phyloP scores from a whole-genome alignment of 2,113 vertebrate species.

The Chinchilla lanigera region DNA sequence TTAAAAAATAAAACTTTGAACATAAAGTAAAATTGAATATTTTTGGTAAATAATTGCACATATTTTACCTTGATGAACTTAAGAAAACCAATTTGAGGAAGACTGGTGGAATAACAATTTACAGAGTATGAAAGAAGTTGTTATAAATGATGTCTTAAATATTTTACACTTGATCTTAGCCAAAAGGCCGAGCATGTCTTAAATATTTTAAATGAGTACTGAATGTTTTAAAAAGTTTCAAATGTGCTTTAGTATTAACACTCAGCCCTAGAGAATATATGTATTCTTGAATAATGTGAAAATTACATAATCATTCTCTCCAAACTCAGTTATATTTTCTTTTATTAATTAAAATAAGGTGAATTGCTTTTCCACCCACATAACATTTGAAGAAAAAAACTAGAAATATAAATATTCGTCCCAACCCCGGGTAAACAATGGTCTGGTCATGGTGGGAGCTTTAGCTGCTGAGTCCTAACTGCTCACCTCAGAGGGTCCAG shows the following conservation, averaged over 20 bases:
- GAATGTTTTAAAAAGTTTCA: background rate
- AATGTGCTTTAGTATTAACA: slow-evolving; percentile 31
- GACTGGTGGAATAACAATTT: slow-evolving; percentile 61
- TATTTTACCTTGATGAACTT: rapidly evolving
- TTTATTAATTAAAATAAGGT: slow-evolving; percentile 76
- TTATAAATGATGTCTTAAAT: slow-evolving; percentile 60
- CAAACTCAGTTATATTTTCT: slow-evolving; percentile 79
- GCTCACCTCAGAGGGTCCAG: slow-evolving; percentile 80
- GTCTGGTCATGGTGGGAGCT: slow-evolving; percentile 70
- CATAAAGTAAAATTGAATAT: background rate
- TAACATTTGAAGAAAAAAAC: slow-evolving; percentile 62
- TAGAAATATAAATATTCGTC: slow-evolving; percentile 73
- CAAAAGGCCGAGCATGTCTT: too few species aligned
- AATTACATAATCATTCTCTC: slow-evolving; percentile 74
- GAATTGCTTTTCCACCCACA: slow-evolving; percentile 77
- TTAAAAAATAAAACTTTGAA: background rate
- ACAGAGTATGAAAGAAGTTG: slow-evolving; percentile 62
- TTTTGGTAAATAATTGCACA: slow-evolving; percentile 40
- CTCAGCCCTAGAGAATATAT: background rate
- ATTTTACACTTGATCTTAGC: too few species aligned
- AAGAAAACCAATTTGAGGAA: background rate
- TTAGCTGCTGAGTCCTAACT: slow-evolving; percentile 78
- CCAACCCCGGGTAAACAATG: slow-evolving; percentile 45
- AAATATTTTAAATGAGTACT: slow-evolving; percentile 63
- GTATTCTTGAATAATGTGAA: slow-evolving; percentile 70